Percentiles rank a stretch among this genome's conserved stretches.
phyloP scores from a whole-genome alignment of 2,888 invertebrate genomes.

The Calameuta idolon region DNA sequence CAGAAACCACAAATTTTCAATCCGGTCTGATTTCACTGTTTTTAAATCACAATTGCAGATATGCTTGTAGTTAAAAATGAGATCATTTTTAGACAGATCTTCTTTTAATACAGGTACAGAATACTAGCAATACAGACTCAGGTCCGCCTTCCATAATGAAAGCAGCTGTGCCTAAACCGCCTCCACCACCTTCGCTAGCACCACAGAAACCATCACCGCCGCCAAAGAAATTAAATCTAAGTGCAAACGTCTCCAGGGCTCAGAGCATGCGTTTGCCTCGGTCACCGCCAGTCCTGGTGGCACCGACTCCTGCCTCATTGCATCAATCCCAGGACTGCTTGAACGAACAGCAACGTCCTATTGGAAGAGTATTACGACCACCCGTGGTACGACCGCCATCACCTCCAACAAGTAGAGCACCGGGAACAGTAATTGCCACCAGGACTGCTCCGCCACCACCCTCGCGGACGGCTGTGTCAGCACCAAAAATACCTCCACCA shows the following conservation, averaged over 20 bases:
- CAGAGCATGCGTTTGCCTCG: conserved; percentile 88
- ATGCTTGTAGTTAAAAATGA: neutral
- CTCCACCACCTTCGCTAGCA: conserved; percentile 42
- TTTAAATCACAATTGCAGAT: neutral
- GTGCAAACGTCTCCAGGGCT: conserved; percentile 77
- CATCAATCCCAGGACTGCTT: conserved; percentile 71
- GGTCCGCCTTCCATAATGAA: conserved; percentile 29
- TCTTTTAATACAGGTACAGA: neutral
- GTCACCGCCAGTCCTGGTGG: conserved; percentile 71
- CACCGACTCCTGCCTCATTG: conserved; percentile 68
- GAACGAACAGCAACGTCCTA: conserved; percentile 64
- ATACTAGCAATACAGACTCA: neutral
- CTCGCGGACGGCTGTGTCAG: conserved; percentile 51
- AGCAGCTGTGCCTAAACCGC: conserved; percentile 45
- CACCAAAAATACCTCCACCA: conserved; percentile 62
- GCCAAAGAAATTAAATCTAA: conserved; percentile 74
- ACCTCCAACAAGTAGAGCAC: conserved; percentile 65
- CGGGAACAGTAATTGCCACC: conserved; percentile 31
- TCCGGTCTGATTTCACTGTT: conserved; percentile 68
- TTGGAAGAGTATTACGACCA: conserved; percentile 70
- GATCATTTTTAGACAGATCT: neutral
- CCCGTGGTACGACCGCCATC: conserved; percentile 73
- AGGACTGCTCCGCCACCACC: conserved; percentile 63
- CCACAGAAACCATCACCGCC: conserved; percentile 74
- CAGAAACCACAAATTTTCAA: conserved; percentile 75